Base-by-base conservation (phyloP, 64 coral and sea anemone species). In the Montipora cactus region DNA sequence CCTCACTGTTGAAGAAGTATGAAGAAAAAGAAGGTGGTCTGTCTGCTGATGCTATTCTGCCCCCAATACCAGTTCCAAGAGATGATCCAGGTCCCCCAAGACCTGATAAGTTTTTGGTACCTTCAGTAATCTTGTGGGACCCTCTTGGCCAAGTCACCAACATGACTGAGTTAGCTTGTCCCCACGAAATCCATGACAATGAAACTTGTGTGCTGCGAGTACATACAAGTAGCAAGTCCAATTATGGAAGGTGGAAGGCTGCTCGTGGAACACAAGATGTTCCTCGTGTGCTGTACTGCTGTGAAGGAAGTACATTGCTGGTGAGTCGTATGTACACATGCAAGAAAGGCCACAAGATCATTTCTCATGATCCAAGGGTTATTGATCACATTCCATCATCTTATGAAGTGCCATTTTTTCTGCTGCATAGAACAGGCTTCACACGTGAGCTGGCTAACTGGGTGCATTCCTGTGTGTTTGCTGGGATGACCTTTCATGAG, bases 401-500 rank as follows among this genome's bases (percentile, higher is more conserved):
- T n/a, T 68, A 52, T 46, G 67, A 81, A n/a, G 67, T 88, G n/a
- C 92, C 92, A n/a, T 93, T 93, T 21, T 77, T 88, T 21, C 82
- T 93, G 64, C 76, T 93, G 46, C 92, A 93, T 59, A 87, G 64
- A 81, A 93, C 92, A 75, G 92, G 92, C 19, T 93, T 93, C 21
- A 93, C 92, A 3, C 76, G 87, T 59, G 92, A 93, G 48, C 64
- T 93, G 37, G 77, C 74, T 50, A 87, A 87, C 23, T 88, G 83
- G 77, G 84, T 88, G 6, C 47, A 79, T 7, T 93, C 92, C 21
- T 74, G 85, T 57, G 83, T 88, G 13, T 15, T 78, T 57, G 75
- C 92, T 84, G 92, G 92, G 2, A 88, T 87, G 85, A 71, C 46
- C 23, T 88, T 93, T 76, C 83, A 80, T 22, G 77, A 93, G 28